Evolutionary conservation across 2,113 vertebrate species (phyloP).

Genomic region (Turnix velox): DNA sequence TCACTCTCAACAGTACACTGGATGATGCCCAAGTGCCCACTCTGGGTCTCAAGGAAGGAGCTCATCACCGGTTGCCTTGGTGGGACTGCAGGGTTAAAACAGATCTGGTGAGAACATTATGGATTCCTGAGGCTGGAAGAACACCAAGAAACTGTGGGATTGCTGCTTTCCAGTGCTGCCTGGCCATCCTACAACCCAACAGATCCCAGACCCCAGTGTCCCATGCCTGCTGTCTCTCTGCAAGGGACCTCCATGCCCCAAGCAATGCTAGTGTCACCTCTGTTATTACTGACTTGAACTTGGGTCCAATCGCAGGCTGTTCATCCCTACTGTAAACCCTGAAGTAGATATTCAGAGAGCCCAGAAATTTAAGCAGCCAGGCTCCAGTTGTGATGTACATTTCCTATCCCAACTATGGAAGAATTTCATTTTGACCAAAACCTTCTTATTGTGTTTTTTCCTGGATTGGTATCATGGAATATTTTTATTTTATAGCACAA

Average conservation of each 20-base stretch:
- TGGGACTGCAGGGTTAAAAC: conserved; percentile 22
- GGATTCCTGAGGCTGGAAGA: fast-evolving
- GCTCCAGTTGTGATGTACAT: fast-evolving
- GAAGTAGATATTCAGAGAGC: not conserved
- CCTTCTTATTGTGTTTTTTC: not conserved
- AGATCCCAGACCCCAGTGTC: not conserved
- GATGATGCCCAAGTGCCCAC: conserved; percentile 41
- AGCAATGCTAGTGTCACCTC: not conserved
- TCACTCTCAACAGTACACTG: conserved; percentile 67
- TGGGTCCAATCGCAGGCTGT: not conserved
- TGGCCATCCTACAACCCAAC: not conserved
- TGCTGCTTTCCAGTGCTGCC: not conserved
- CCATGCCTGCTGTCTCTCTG: not conserved
- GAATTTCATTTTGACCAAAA: not conserved
- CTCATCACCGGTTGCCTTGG: conserved; percentile 51
- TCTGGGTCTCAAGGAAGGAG: conserved; percentile 57
- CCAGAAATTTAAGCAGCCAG: no score
- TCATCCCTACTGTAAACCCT: not conserved
- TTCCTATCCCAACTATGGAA: not conserved
- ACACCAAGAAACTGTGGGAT: not conserved
- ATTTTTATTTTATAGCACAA: not conserved
- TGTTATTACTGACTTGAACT: not conserved
- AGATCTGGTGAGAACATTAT: fast-evolving
- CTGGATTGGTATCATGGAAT: not conserved
- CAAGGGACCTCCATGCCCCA: not conserved